These are phyloP conservation scores for Drosophila miranda DNA, from an alignment of 1,140 invertebrate species.

Conservation along the genomic window DNA sequence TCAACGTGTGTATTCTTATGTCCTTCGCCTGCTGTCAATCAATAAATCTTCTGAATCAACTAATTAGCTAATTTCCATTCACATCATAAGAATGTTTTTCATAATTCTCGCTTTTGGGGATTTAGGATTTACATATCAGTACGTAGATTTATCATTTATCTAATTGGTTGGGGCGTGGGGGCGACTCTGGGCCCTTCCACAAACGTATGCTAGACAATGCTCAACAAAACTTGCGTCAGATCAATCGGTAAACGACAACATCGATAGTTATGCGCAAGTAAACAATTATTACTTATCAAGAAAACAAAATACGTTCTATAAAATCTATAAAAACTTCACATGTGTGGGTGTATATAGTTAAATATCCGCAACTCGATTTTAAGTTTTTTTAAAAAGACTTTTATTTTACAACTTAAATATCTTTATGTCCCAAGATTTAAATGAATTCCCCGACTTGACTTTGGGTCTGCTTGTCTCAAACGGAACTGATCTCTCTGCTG, in stretches of 20 bases:
- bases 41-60: conserved; percentile 42
- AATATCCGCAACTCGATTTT: too few species aligned
- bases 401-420: too few species aligned
- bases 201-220: conserved; percentile 59
- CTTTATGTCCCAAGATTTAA: too few species aligned
- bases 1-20: conserved; percentile 32
- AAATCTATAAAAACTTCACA: conserved; percentile 75
- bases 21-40: conserved; percentile 26
- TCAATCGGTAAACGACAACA: conserved; percentile 52
- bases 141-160: conserved; percentile 42
- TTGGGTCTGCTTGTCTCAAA: too few species aligned
- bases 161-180: conserved; percentile 38
- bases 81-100: conserved; percentile 67
- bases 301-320: conserved; percentile 76
- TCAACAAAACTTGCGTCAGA: conserved; percentile 63
- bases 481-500: too few species aligned
- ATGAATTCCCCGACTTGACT: too few species aligned
- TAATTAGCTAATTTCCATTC: conserved; percentile 69
- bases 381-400: too few species aligned
- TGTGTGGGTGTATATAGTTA: conserved; percentile 44
- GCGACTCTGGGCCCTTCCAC: conserved; percentile 41
- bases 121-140: too few species aligned
- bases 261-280: conserved; percentile 50
- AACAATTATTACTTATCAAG: conserved; percentile 68
- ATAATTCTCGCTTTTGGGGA: conserved; percentile 33